Evolutionary conservation across 2,888 invertebrate genomes (phyloP).

Genomic region (Phania funesta): DNA sequence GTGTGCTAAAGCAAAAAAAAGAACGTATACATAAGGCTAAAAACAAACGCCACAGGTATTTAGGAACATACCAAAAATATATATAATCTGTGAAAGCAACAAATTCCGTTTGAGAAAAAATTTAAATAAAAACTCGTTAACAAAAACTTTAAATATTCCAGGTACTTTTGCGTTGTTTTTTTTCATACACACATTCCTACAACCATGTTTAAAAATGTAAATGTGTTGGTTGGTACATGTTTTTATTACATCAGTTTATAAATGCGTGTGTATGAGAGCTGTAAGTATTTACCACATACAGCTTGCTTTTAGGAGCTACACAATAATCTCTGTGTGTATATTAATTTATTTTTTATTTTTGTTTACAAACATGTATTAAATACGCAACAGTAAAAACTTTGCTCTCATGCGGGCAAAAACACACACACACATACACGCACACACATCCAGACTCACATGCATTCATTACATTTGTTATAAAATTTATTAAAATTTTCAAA

Average conservation of each 20-base stretch:
- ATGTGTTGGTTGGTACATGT: conserved; percentile 8
- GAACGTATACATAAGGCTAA: neutral
- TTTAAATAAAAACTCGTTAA: neutral
- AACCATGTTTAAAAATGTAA: conserved; percentile 1
- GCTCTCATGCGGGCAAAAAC: neutral
- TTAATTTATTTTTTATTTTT: conserved; percentile 37
- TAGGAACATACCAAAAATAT: conserved; percentile 7
- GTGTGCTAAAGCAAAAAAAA: neutral
- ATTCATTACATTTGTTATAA: conserved; percentile 12
- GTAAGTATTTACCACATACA: neutral
- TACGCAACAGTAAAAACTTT: neutral
- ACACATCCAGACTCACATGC: neutral
- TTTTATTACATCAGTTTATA: neutral
- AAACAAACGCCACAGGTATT: conserved; percentile 49
- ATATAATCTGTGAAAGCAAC: conserved; percentile 19
- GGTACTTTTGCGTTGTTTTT: neutral
- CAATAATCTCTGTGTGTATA: neutral
- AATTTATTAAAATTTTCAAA: conserved; percentile 47
- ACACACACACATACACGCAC: neutral
- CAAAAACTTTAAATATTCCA: conserved; percentile 29
- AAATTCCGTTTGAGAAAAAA: conserved; percentile 7
- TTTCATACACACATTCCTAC: neutral
- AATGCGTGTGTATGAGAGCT: neutral
- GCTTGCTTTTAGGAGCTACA: too few species aligned
- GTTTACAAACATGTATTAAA: neutral